Base-by-base conservation (phyloP, 2,797 vertebrate genomes). In the Centropyge bicolor region DNA sequence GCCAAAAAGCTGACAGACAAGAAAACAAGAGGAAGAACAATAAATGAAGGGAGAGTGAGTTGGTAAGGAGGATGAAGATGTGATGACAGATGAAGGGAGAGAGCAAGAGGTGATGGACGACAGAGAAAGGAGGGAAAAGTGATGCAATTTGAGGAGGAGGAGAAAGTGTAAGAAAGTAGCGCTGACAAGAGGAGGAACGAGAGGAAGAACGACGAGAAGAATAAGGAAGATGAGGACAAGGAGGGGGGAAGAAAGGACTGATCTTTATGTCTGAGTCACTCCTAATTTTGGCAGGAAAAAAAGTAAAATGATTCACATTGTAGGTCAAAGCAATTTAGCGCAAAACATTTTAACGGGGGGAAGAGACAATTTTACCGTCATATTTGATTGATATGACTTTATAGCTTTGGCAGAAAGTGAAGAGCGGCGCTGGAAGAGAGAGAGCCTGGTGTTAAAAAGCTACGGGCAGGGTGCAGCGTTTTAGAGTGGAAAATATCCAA, bases 261-360 rank as follows among this genome's bases (percentile, higher is more conserved):
- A 70, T 80, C 19, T 79, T 75, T 22, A 67, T 52, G 63, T 38
- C 63, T 66, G 72, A 85, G 62, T 83, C 73, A 61, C 57, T 56
- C 48, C 67, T 70, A 61, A 79, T 76, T 85, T 65, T 61, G 62
- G 54, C 35, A 52, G 46, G 72, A 24, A 80, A 35, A 6, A 76
- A 70, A 69, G 38, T 45, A 0, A 83, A 85, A 78, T 27, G 57
- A 70, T 75, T 86, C 74, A 86, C 74, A 86, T 86, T 81, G 77
- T 66, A 79, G 80, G 77, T 91, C 19, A 82, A 84, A 82, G 84
- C 22, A 88, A 85, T 89, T 86, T 77, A 76, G 56, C 8, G 40
- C 48, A 83, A 88, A 84, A 85, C 70, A 86, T 80, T 87, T 84
- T 59, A 86, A 85, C 12, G 16, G 63, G 35, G 35, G 56, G 43